These are phyloP conservation scores for Strix occidentalis DNA, from an alignment of 2,797 vertebrate genomes.

Conservation along the genomic window DNA sequence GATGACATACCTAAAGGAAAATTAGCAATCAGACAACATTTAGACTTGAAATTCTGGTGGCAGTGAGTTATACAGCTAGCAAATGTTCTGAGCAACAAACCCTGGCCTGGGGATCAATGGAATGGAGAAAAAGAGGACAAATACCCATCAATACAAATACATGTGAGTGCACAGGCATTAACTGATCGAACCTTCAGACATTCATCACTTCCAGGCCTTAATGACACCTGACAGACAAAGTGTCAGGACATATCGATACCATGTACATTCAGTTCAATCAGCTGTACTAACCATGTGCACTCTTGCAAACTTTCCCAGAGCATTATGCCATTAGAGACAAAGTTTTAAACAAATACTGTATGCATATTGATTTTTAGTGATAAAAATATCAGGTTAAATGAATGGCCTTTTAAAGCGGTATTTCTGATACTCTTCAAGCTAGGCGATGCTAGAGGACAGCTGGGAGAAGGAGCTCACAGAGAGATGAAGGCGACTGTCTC, in stretches of 20 bases:
- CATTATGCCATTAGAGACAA: not conserved
- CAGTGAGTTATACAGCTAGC: not conserved
- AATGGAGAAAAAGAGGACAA: constrained; percentile 34
- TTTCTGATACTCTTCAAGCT: not conserved
- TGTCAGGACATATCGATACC: not conserved
- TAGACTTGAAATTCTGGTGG: not conserved
- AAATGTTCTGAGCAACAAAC: not conserved
- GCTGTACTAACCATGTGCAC: not conserved
- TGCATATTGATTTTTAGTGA: not conserved
- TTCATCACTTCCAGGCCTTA: constrained; percentile 1
- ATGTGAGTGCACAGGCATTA: constrained; percentile 9
- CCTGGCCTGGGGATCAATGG: not conserved
- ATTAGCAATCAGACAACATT: not conserved
- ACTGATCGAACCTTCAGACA: not conserved
- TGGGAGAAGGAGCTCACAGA: not conserved
- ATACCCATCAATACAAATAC: not conserved
- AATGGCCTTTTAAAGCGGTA: not conserved
- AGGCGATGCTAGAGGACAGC: not conserved
- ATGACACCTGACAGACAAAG: constrained; percentile 36
- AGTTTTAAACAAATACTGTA: not conserved
- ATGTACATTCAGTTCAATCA: not conserved
- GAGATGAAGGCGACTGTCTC: not conserved
- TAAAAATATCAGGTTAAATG: not conserved
- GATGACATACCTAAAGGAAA: not conserved
- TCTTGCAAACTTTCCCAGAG: not conserved